phyloP scores from a whole-genome alignment of 2,113 vertebrate species.

The Gadus macrocephalus region DNA sequence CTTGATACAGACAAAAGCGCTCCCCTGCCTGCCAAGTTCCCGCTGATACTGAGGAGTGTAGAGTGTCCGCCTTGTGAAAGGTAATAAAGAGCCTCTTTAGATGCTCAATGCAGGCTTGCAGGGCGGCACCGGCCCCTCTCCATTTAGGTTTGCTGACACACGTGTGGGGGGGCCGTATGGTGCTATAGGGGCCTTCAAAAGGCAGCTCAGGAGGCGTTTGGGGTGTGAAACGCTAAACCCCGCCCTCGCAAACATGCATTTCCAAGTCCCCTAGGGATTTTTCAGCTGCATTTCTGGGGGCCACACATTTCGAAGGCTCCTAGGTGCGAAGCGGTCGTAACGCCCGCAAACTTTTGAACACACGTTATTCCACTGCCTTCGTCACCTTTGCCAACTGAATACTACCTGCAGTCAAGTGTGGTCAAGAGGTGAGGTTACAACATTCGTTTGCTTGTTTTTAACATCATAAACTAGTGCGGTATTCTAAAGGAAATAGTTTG shows the following conservation, averaged over 20 bases:
- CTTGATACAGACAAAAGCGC: slow-evolving; percentile 28
- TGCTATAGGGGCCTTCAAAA: slow-evolving; percentile 43
- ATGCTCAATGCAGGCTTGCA: slow-evolving; percentile 37
- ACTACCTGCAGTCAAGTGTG: background rate
- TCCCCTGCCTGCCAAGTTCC: slow-evolving; percentile 38
- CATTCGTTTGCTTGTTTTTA: background rate
- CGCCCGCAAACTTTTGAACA: background rate
- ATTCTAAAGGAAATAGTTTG: no score
- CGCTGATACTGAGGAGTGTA: slow-evolving; percentile 31
- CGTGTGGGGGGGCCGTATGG: slow-evolving; percentile 22
- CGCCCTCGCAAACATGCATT: slow-evolving; percentile 42
- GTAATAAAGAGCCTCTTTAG: slow-evolving; percentile 45
- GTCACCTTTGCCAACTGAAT: slow-evolving; percentile 10
- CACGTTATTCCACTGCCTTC: background rate
- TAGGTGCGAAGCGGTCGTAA: slow-evolving; percentile 8
- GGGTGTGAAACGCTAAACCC: slow-evolving; percentile 40
- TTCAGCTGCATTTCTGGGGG: slow-evolving; percentile 25
- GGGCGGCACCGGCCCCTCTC: slow-evolving; percentile 29
- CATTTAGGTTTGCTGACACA: slow-evolving; percentile 58
- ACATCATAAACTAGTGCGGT: no score
- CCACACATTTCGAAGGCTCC: slow-evolving; percentile 31
- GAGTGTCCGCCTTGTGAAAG: slow-evolving; percentile 49
- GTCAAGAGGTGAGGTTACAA: slow-evolving; percentile 29
- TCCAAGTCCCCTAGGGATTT: slow-evolving; percentile 30
- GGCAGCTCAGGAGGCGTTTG: slow-evolving; percentile 24